phyloP scores from a whole-genome alignment of 2,113 vertebrate genomes.

The Ploceus nigricollis region DNA sequence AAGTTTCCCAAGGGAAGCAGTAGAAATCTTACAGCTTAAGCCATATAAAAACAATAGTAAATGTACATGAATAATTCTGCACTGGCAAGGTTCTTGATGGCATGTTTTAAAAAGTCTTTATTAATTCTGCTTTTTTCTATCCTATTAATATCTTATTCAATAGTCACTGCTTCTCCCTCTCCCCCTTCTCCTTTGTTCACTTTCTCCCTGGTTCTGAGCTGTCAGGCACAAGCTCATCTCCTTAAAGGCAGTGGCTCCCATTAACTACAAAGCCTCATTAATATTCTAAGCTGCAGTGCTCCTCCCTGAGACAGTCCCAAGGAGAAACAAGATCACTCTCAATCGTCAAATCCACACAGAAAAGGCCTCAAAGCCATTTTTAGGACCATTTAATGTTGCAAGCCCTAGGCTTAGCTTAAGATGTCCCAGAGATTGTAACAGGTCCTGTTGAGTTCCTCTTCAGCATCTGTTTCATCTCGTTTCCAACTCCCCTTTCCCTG shows the following conservation, averaged over 20 bases:
- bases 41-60: constrained; percentile 53
- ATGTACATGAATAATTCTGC: constrained; percentile 36
- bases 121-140: constrained; percentile 38
- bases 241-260: constrained; percentile 26
- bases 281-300: constrained; percentile 31
- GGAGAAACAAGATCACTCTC: neutral
- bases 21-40: neutral
- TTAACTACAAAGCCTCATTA: neutral
- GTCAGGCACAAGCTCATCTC: constrained; percentile 38
- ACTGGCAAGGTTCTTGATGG: constrained; percentile 35
- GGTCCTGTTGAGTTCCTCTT: neutral
- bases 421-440: neutral
- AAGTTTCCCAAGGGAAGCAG: neutral
- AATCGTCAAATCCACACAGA: neutral
- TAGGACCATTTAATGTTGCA: neutral
- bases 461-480: neutral
- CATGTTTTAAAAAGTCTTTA: constrained; percentile 39
- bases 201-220: constrained; percentile 20
- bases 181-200: constrained; percentile 30
- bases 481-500: neutral
- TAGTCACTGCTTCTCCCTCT: neutral
- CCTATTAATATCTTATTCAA: constrained; percentile 63
- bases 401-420: neutral
- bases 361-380: neutral
- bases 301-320: constrained; percentile 6